A percentile compares a stretch with the other conserved stretches of the same genome.
phyloP scores from a whole-genome alignment of 2,113 vertebrate species.

The Cyanoderma ruficeps region DNA sequence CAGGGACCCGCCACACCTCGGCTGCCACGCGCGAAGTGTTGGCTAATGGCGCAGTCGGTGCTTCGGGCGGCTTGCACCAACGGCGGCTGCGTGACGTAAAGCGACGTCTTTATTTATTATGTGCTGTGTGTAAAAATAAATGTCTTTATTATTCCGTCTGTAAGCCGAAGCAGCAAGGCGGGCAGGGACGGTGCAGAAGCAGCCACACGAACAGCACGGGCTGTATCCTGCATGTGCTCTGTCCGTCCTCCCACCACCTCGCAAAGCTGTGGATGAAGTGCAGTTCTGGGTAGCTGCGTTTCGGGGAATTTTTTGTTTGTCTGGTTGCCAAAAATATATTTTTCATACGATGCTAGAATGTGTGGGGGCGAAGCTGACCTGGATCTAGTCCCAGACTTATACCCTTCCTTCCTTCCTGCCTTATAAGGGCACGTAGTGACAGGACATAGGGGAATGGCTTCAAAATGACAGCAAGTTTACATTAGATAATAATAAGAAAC shows the following conservation, averaged over 20 bases:
- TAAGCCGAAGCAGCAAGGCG: not conserved
- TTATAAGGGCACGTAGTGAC: not conserved
- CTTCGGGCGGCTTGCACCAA: not conserved
- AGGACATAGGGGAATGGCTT: not conserved
- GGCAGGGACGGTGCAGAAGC: too few relatives aligned
- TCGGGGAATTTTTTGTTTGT: not conserved
- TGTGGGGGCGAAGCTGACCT: not conserved
- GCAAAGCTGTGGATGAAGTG: not conserved
- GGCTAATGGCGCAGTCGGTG: fast-evolving
- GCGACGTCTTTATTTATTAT: not conserved
- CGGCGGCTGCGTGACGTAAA: fast-evolving
- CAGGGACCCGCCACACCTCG: fast-evolving
- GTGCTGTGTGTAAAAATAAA: not conserved
- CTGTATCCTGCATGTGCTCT: too few relatives aligned
- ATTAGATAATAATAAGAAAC: not conserved
- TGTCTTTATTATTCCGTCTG: fast-evolving
- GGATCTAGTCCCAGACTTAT: not conserved
- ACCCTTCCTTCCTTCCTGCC: not conserved
- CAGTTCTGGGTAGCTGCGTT: too few relatives aligned
- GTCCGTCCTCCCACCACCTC: not conserved
- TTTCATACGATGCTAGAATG: not conserved
- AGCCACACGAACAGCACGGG: not conserved
- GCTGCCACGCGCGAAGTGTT: not conserved
- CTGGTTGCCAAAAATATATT: not conserved
- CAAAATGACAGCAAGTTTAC: not conserved